Percentiles rank a stretch among this genome's conserved stretches.
Conservation (phyloP, 2,888 invertebrate species). For the Tenthredo distinguenda region DNA sequence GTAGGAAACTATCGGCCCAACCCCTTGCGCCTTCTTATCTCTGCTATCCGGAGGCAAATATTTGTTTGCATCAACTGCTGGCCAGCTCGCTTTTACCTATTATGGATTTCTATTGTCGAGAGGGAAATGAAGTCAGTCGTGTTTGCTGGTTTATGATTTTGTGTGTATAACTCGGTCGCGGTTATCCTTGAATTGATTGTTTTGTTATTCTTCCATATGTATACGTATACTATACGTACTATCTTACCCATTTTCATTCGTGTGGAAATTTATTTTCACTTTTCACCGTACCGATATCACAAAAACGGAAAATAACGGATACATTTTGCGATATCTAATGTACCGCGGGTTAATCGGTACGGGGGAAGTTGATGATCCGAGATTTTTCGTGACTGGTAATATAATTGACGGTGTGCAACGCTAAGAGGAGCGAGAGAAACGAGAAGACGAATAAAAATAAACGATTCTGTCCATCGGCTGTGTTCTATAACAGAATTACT, state of each 20-base stretch:
- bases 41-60: constrained; percentile 30
- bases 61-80: constrained; percentile 35
- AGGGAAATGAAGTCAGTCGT: constrained; percentile 18
- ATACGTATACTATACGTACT: not conserved
- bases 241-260: not conserved
- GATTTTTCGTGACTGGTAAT: constrained; percentile 31
- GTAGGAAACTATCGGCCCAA: not conserved
- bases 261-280: not conserved
- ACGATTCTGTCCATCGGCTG: constrained; percentile 4
- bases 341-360: not conserved
- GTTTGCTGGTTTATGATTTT: not conserved
- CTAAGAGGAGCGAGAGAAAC: not conserved
- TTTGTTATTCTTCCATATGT: not conserved
- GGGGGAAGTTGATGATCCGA: not conserved
- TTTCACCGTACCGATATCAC: no score
- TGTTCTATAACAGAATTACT: not conserved
- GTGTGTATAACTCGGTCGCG: not conserved
- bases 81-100: not conserved
- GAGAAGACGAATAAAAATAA: constrained; percentile 7
- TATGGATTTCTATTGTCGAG: constrained; percentile 19
- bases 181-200: not conserved
- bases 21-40: constrained; percentile 30
- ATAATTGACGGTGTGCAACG: constrained; percentile 14
- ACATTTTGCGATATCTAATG: not conserved
- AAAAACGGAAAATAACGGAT: not conserved